phyloP scores from a whole-genome alignment of 2,888 invertebrate species.

The Hyposoter dolosus region DNA sequence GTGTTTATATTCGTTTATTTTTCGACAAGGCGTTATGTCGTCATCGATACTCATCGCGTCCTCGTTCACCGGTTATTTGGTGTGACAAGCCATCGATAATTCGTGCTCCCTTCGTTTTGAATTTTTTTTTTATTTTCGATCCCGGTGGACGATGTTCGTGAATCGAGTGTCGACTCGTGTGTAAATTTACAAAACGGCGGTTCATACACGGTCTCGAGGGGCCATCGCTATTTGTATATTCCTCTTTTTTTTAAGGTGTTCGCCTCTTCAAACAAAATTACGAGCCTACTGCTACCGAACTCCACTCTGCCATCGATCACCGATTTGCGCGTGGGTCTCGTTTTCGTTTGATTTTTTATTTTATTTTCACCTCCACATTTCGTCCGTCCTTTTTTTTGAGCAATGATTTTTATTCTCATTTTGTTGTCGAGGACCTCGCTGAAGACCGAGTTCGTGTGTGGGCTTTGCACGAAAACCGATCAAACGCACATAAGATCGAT shows the following conservation, averaged over 20 bases:
- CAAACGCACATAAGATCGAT: slow-evolving; percentile 37
- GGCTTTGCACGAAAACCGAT: slow-evolving; percentile 35
- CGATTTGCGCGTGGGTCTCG: slow-evolving; percentile 33
- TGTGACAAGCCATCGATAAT: slow-evolving; percentile 44
- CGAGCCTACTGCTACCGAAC: slow-evolving; percentile 45
- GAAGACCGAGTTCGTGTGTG: slow-evolving; percentile 38
- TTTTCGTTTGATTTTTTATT: slow-evolving; percentile 15
- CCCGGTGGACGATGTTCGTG: background rate
- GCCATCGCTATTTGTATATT: slow-evolving; percentile 16
- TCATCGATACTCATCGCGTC: slow-evolving; percentile 51
- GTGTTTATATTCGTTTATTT: background rate
- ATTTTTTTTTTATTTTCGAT: background rate
- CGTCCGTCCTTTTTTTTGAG: background rate
- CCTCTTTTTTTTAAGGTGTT: background rate
- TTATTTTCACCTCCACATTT: background rate
- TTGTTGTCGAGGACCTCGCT: slow-evolving; percentile 5
- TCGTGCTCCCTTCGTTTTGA: background rate
- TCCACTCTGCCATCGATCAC: slow-evolving; percentile 35
- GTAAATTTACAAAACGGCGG: slow-evolving; percentile 43
- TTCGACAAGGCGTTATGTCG: slow-evolving; percentile 13
- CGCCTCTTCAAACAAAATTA: slow-evolving; percentile 44
- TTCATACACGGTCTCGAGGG: slow-evolving; percentile 15
- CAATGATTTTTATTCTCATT: background rate
- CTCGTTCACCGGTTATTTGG: slow-evolving; percentile 40
- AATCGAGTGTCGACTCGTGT: slow-evolving; percentile 21